Evolutionary conservation across 2,888 invertebrate species (phyloP), one percentile per base, ranked within the genome.

Genomic region (Eristalinus sepulchralis): DNA sequence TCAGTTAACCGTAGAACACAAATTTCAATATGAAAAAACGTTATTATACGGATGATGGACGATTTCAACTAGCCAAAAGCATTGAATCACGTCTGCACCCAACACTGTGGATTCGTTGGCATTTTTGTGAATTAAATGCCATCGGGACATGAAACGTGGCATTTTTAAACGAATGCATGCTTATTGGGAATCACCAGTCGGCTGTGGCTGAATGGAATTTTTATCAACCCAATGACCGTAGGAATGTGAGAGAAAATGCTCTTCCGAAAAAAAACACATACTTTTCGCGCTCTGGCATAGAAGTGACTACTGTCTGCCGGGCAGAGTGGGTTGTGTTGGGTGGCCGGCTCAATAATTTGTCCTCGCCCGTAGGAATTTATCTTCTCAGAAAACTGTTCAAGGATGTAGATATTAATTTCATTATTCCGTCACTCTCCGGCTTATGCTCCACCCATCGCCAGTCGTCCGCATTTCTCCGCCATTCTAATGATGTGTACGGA

Each of bases 401-500:
- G 79, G 79, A 79, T 75, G 72, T 64, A 36, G 55, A 72, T 68
- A 62, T 62, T 60, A 79, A 79, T 75, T 83, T 64, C 79, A 75
- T 83, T 78, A 83, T 83, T 70, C 70, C 34, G 64, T 75, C 73
- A 75, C 39, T 24, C 33, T 17, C 53, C 0, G 6, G n/a, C 39
- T n/a, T 47, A 0, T 63, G 47, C 34, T 20, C 67, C 11, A 5
- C 34, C 27, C n/a, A 31, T 62, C 17, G 47, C n/a, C 53, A 75
- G 66, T 55, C 75, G 33, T 75, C 70, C 22, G 60, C 64, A 64
- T 60, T 66, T n/a, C n/a, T n/a, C n/a, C 59, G 39, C 75, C 66
- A 80, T 79, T 75, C 79, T 64, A 84, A 75, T 80, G 75, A 79
- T 71, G 75, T 71, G 68, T 64, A 79, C 33, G 75, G 53, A 47